phyloP scores from a whole-genome alignment of 2,797 vertebrate genomes.

The Anabas testudineus region DNA sequence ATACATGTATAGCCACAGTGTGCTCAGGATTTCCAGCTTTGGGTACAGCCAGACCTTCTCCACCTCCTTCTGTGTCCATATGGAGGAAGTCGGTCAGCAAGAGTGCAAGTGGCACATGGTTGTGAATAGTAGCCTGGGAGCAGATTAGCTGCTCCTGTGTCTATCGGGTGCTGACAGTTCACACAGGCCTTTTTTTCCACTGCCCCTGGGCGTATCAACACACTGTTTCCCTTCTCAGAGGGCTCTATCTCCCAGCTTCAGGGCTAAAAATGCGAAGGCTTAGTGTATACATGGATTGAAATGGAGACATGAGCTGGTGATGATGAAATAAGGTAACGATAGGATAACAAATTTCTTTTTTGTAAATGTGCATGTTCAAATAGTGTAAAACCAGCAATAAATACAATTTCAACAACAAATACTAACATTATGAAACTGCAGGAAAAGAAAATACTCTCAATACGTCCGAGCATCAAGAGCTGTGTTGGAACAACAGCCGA shows the following conservation, averaged over 20 bases:
- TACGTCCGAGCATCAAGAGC: no score
- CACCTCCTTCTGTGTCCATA: constrained; percentile 54
- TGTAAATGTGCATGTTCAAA: neutral
- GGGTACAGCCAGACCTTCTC: constrained; percentile 68
- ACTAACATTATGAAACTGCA: no score
- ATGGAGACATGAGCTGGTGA: neutral
- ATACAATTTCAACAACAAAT: neutral
- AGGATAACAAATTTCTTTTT: neutral
- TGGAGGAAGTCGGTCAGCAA: constrained; percentile 77
- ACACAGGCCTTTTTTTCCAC: constrained; percentile 85
- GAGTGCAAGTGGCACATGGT: constrained; percentile 79
- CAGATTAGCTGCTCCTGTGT: constrained; percentile 81
- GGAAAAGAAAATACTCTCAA: no score
- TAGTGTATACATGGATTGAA: constrained; percentile 14
- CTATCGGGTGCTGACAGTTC: constrained; percentile 87
- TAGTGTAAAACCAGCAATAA: neutral
- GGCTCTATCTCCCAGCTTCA: constrained; percentile 71
- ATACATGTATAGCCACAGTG: constrained; percentile 61
- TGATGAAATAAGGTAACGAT: neutral
- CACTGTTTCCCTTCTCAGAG: constrained; percentile 83
- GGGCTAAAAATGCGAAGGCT: constrained; percentile 62
- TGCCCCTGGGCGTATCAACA: constrained; percentile 81
- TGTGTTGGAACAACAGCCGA: neutral
- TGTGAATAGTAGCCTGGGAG: constrained; percentile 72
- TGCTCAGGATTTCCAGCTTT: constrained; percentile 76